Evolutionary conservation across 2,113 vertebrate species (phyloP).

Genomic region (Paratilapia polleni): DNA sequence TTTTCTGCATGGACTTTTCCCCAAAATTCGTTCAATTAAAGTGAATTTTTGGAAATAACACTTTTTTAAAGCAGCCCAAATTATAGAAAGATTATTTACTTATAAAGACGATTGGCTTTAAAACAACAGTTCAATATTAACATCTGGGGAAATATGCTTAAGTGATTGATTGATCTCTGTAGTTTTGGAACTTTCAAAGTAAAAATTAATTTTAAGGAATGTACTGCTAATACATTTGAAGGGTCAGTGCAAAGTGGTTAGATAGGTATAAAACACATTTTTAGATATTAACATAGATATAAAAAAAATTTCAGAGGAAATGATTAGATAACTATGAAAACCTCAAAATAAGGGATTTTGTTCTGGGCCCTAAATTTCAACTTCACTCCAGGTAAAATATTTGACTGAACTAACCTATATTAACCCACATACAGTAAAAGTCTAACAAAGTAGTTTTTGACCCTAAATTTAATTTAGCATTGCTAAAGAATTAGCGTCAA

Average conservation of each 20-base stretch:
- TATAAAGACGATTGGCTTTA: neutral
- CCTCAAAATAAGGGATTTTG: neutral
- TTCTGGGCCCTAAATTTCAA: neutral
- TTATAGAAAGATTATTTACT: neutral
- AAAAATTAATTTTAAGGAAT: no score
- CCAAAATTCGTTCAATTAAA: neutral
- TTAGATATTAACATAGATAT: neutral
- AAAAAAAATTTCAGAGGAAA: neutral
- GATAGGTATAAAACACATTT: no score
- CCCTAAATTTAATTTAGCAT: neutral
- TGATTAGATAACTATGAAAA: neutral
- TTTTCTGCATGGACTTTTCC: no score
- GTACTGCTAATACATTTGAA: neutral
- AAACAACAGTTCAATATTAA: neutral
- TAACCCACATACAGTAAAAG: neutral
- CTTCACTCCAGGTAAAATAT: neutral
- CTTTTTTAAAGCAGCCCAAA: neutral
- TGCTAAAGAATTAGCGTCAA: accelerated
- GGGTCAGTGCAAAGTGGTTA: neutral
- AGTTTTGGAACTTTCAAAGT: neutral
- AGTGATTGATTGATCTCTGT: neutral
- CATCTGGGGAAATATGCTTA: neutral
- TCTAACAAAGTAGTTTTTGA: neutral
- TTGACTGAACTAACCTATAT: neutral
- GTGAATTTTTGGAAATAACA: neutral